Conservation (phyloP, 2,113 vertebrate genomes). For the Raja brachyura region DNA sequence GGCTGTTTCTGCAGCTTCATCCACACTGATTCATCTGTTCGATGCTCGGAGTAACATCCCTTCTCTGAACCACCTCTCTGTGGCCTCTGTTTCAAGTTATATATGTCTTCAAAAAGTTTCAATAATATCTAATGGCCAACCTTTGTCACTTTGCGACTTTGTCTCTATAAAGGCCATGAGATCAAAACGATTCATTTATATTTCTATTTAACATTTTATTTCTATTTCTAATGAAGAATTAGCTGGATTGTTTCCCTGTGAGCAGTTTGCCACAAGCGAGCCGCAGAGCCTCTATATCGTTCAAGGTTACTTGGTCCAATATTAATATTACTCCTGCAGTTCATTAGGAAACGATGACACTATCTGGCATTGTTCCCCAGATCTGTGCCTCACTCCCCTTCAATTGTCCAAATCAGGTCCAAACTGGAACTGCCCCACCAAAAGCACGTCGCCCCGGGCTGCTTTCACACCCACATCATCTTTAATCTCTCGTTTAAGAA, state of each 20-base stretch:
- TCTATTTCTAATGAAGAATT: background rate
- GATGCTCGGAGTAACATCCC: too few species aligned
- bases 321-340: background rate
- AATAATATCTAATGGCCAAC: too few species aligned
- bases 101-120: too few species aligned
- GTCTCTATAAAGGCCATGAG: too few species aligned
- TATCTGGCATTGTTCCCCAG: background rate
- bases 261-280: background rate
- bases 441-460: background rate
- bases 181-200: background rate
- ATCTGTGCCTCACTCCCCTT: background rate
- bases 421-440: background rate
- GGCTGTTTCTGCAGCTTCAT: too few species aligned
- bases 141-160: too few species aligned
- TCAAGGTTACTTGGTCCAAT: background rate
- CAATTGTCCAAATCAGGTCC: background rate
- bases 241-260: background rate
- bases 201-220: conserved; percentile 1
- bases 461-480: background rate
- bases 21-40: too few species aligned
- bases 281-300: background rate
- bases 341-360: background rate
- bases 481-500: too few species aligned
- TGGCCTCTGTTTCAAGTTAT: too few species aligned
- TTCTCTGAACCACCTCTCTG: too few species aligned